Evolutionary conservation across 1,140 invertebrate species (phyloP).

Genomic region (Nymphalis io): DNA sequence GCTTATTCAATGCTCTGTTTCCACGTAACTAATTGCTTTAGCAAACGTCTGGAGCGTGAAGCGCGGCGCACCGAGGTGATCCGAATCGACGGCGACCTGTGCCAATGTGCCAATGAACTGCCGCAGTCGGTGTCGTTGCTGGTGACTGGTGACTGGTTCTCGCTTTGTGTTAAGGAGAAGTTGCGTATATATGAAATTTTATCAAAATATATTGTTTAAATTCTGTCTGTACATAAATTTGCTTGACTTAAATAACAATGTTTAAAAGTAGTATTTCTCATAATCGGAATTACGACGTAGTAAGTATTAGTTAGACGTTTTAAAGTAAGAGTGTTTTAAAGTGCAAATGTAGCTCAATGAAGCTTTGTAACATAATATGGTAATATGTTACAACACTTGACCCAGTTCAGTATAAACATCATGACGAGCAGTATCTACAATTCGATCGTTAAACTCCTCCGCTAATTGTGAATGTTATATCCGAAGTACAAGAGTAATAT

Average conservation of each 20-base stretch:
- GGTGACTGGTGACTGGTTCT: not conserved
- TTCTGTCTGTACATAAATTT: too few species aligned
- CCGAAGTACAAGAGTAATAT: constrained; percentile 4
- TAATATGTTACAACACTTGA: not conserved
- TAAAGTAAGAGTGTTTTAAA: too few species aligned
- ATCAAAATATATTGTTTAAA: not conserved
- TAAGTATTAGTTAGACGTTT: not conserved
- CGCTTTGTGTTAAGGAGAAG: not conserved
- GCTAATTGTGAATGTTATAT: not conserved
- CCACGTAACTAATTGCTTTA: not conserved
- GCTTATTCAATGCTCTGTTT: too few species aligned
- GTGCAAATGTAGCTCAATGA: constrained; percentile 1
- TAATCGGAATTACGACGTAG: too few species aligned
- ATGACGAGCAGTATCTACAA: not conserved
- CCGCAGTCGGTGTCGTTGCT: not conserved
- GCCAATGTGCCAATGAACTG: constrained; percentile 6
- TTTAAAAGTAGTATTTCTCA: too few species aligned
- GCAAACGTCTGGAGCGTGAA: not conserved
- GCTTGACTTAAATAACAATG: too few species aligned
- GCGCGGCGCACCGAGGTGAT: not conserved
- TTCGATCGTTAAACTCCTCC: constrained; percentile 17
- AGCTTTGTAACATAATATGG: not conserved
- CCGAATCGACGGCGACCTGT: not conserved
- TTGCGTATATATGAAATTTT: too few species aligned
- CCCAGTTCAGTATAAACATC: not conserved